Evolutionary conservation across 35 echinoderm and acorn worm genomes (phyloP).

Genomic region (Diadema setosum): DNA sequence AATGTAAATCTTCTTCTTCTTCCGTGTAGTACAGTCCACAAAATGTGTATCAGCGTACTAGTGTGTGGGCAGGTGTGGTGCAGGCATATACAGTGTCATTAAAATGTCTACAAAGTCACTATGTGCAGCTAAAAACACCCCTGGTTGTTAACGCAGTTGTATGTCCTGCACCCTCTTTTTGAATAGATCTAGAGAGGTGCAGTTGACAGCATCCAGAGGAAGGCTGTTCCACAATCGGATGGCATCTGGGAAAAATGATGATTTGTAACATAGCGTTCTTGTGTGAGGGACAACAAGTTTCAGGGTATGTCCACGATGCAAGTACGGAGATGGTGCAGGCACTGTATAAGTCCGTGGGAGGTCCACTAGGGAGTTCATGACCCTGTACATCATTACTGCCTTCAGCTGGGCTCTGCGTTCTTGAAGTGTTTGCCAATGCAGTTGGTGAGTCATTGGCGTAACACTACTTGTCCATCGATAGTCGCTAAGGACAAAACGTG

Average conservation of each 20-base stretch:
- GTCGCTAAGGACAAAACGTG: not conserved
- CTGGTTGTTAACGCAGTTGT: no score
- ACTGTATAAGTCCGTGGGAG: not conserved
- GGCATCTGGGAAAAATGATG: not conserved
- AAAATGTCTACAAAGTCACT: no score
- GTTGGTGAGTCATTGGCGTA: constrained; percentile 6
- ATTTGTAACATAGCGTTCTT: not conserved
- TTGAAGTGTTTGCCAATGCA: constrained; percentile 25
- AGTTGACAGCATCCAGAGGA: no score
- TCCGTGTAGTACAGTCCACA: no score
- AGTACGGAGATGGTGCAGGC: not conserved
- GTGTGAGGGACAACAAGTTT: not conserved
- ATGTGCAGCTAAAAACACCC: no score
- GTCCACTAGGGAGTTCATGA: constrained; percentile 1
- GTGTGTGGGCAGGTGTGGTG: no score
- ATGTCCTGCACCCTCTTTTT: no score
- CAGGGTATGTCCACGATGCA: not conserved
- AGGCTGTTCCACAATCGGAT: constrained; percentile 3
- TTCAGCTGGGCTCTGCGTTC: not conserved
- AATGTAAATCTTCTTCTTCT: no score
- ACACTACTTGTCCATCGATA: constrained; percentile 11
- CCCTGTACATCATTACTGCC: not conserved
- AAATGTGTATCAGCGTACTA: no score
- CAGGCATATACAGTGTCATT: no score
- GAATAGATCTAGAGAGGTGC: no score